Conservation (phyloP, 2,797 vertebrate species). For the Onychomys leucogaster region DNA sequence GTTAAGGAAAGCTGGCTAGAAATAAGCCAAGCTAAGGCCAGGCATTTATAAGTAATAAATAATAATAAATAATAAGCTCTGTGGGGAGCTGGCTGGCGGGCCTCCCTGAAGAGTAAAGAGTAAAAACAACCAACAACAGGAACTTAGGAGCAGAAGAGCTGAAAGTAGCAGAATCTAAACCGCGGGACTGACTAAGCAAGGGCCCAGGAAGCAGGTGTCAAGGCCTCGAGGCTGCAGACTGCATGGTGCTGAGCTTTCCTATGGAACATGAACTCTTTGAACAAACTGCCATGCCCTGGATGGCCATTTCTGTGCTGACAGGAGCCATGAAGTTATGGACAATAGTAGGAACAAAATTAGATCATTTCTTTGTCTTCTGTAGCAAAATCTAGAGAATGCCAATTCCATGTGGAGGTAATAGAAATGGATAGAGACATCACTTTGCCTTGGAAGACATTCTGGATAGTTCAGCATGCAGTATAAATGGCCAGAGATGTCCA, state of each 20-base stretch:
- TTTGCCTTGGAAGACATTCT: background rate
- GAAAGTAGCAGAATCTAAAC: constrained; percentile 1
- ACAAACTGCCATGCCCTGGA: background rate
- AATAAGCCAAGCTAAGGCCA: too few species aligned
- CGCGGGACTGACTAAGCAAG: background rate
- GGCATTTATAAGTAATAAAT: too few species aligned
- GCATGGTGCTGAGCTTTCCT: background rate
- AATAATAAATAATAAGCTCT: too few species aligned
- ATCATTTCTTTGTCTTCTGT: background rate
- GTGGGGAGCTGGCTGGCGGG: background rate
- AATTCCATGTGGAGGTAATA: background rate
- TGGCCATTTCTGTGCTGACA: background rate
- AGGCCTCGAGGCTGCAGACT: background rate
- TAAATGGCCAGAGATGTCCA: background rate
- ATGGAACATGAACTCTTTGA: background rate
- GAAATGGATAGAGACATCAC: background rate
- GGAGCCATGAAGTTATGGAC: background rate
- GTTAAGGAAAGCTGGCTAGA: too few species aligned
- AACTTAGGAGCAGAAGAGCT: background rate
- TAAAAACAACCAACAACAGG: background rate
- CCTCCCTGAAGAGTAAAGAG: background rate
- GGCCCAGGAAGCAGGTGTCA: background rate
- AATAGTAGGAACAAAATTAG: background rate
- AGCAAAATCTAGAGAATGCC: background rate
- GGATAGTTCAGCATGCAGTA: background rate